Percentiles rank a stretch among this genome's conserved stretches.
phyloP scores from a whole-genome alignment of 2,797 vertebrate species.

The Neostethus bicornis region DNA sequence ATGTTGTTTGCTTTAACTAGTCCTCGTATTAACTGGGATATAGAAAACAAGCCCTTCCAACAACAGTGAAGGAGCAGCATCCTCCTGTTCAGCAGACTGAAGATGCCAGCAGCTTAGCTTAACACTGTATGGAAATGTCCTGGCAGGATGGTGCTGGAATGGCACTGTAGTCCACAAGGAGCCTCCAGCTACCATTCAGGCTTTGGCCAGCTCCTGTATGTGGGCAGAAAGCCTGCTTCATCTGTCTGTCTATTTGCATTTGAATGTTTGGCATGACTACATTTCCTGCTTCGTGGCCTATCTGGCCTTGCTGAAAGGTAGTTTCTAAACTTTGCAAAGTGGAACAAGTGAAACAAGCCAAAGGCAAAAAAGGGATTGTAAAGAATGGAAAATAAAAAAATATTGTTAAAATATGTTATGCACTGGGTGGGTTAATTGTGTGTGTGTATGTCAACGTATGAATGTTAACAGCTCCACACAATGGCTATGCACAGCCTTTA shows the following conservation, averaged over 20 bases:
- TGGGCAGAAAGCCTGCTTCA: slow-evolving; percentile 52
- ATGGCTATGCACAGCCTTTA: slow-evolving; percentile 70
- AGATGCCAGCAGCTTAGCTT: slow-evolving; percentile 60
- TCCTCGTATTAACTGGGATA: slow-evolving; percentile 41
- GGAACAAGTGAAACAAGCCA: slow-evolving; percentile 24
- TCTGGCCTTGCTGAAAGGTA: slow-evolving; percentile 62
- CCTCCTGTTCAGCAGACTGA: slow-evolving; percentile 64
- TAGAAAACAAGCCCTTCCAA: slow-evolving; percentile 46
- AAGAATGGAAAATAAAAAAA: slow-evolving; percentile 55
- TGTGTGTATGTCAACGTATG: slow-evolving; percentile 16
- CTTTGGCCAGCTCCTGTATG: slow-evolving; percentile 50
- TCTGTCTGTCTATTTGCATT: slow-evolving; percentile 49
- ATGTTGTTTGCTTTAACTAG: slow-evolving; percentile 50
- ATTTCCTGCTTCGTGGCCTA: slow-evolving; percentile 37
- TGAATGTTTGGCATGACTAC: slow-evolving; percentile 46
- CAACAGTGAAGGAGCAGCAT: slow-evolving; percentile 56
- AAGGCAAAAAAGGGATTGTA: slow-evolving; percentile 6
- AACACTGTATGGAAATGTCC: slow-evolving; percentile 61
- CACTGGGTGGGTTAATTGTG: slow-evolving; percentile 42
- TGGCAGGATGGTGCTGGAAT: slow-evolving; percentile 47
- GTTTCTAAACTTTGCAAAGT: slow-evolving; percentile 59
- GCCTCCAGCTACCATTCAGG: slow-evolving; percentile 52
- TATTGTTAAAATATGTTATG: slow-evolving; percentile 54
- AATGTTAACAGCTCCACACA: slow-evolving; percentile 30
- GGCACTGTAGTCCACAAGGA: slow-evolving; percentile 57